Evolutionary conservation across 2,888 invertebrate genomes (phyloP).

Genomic region (Pollenia amentaria): DNA sequence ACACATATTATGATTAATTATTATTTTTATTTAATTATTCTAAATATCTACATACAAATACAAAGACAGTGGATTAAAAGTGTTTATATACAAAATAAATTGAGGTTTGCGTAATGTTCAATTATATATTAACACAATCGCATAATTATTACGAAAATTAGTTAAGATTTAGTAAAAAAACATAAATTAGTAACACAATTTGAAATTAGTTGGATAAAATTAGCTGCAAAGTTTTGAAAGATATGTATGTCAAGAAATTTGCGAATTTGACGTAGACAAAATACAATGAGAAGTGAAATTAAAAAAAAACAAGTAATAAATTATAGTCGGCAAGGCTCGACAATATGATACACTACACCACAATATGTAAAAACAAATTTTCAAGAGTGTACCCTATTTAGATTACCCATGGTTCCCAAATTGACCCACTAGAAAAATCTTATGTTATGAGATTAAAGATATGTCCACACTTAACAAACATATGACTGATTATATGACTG

Average conservation of each 20-base stretch:
- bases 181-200: conserved; percentile 5
- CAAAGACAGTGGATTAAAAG: conserved; percentile 12
- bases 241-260: background rate
- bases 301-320: too few species aligned
- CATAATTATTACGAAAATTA: background rate
- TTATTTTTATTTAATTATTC: conserved; percentile 5
- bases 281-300: too few species aligned
- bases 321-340: too few species aligned
- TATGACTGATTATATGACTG: too few species aligned
- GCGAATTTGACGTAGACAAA: too few species aligned
- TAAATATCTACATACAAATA: conserved; percentile 46
- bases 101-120: background rate
- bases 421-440: too few species aligned
- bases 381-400: too few species aligned
- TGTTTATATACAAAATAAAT: conserved; percentile 32
- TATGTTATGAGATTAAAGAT: too few species aligned
- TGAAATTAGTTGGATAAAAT: conserved; percentile 2
- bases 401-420: too few species aligned
- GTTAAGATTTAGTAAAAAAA: background rate
- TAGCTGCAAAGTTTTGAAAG: background rate
- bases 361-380: too few species aligned
- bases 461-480: too few species aligned
- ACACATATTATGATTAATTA: conserved; percentile 67
- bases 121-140: background rate
- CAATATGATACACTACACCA: too few species aligned